phyloP scores from a whole-genome alignment of 2,113 vertebrate species.

The Chrysemys picta region DNA sequence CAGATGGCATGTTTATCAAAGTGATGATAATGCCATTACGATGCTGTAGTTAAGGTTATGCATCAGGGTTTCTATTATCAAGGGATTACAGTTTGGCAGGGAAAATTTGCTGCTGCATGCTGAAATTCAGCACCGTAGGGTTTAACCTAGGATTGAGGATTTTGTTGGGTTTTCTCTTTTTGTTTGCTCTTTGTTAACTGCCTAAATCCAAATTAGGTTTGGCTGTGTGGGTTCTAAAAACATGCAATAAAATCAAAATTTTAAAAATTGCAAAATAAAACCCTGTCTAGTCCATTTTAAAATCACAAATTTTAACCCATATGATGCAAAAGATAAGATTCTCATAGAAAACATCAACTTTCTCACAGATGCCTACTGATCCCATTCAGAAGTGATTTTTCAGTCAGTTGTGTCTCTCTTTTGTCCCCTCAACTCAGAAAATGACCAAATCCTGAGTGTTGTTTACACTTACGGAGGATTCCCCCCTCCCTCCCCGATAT shows the following conservation, averaged over 20 bases:
- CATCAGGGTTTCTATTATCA: constrained; percentile 55
- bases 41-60: constrained; percentile 44
- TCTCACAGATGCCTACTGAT: neutral
- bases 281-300: neutral
- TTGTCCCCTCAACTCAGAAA: neutral
- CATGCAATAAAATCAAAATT: fast-evolving
- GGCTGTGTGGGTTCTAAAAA: neutral
- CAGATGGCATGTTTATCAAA: constrained; percentile 64
- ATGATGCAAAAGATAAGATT: neutral
- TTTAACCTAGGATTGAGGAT: neutral
- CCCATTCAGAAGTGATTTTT: neutral
- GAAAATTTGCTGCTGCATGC: neutral
- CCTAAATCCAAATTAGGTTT: neutral
- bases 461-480: neutral
- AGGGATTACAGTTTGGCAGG: constrained; percentile 55
- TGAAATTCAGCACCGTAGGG: constrained; percentile 8
- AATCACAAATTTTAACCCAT: neutral
- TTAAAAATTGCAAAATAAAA: neutral
- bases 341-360: neutral
- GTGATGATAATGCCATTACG: constrained; percentile 39
- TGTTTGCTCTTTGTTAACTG: neutral
- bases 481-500: neutral
- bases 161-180: neutral
- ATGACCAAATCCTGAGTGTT: neutral
- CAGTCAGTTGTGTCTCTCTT: neutral